Base-by-base conservation (phyloP, 2,797 vertebrate species). In the Pangasius mekongensis region DNA sequence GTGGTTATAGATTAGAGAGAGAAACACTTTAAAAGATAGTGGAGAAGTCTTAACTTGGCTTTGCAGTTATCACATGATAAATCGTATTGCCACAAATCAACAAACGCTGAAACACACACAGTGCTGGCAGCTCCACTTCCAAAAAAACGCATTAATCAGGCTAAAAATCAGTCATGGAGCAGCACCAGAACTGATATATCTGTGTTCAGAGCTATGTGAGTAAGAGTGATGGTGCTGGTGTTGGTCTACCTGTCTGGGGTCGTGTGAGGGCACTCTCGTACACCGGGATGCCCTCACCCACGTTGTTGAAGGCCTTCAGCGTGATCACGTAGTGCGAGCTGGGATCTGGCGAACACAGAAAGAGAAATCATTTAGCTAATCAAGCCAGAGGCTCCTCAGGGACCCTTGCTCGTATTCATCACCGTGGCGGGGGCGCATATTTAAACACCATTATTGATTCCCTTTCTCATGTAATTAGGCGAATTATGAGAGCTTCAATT, bases 241-340 rank as follows among this genome's bases (percentile, higher is more conserved):
- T 16, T 33, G 77, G 74, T 91, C 1, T 95, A 96, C 96, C 96
- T 94, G 98, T 98, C 92, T 98, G 98, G 0, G 97, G 97, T 87
- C 98, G 95, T 89, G 98, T 99, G 94, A 97, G 95, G 0, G 98
- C 98, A 13, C 98, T 99, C 95, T 99, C 98, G 0, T 99, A 99
- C 88, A 99, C 97, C 0, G 98, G 98, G 87, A 99, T 98, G 67
- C 98, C 98, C 93, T 99, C 98, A 0, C 98, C 98, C 76, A 99
- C 96, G 0, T 99, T 99, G 94, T 99, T 99, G 90, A 95, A 99
- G 0, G 98, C 98, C 92, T 98, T 99, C 93, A 99, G 95, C 18
- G 98, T 98, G 93, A 99, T 99, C 89, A 99, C 98, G 0, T 99
- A 99, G 93, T 99, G 97, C 30, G 98, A 99, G 93, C 97, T 99